These are phyloP conservation scores for Pogonocherus hispidulus DNA, from an alignment of 2,888 invertebrate species.

Conservation along the genomic window DNA sequence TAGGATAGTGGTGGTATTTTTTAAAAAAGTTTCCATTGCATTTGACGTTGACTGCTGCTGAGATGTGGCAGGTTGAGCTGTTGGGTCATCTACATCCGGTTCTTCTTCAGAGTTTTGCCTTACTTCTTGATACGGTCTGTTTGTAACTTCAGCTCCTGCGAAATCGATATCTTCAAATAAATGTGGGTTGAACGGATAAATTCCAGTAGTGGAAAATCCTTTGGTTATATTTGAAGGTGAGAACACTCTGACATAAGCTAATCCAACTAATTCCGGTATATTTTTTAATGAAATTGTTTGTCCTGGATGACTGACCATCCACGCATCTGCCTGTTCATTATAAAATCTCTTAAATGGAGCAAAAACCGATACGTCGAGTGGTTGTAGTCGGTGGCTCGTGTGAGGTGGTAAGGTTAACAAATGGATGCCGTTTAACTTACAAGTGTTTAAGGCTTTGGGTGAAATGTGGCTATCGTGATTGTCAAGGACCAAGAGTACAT, in stretches of 20 bases:
- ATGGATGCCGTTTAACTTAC: not conserved
- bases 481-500: conserved; percentile 15
- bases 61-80: conserved; percentile 10
- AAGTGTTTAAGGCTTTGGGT: conserved; percentile 5
- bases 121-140: conserved; percentile 36
- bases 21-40: conserved; percentile 13
- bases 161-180: conserved; percentile 39
- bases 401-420: conserved; percentile 9
- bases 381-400: too few species aligned
- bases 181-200: conserved; percentile 40
- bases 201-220: conserved; percentile 29
- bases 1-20: conserved; percentile 27
- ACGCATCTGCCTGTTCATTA: not conserved
- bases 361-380: conserved; percentile 37
- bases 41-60: conserved; percentile 9
- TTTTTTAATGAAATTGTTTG: not conserved
- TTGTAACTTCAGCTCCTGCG: conserved; percentile 37
- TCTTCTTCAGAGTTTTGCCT: conserved; percentile 26
- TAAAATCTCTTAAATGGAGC: conserved; percentile 28
- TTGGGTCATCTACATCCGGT: conserved; percentile 29
- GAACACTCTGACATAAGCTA: not conserved
- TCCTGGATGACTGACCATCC: conserved; percentile 5
- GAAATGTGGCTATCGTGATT: conserved; percentile 41
- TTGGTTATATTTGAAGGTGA: not conserved
- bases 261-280: not conserved